Conservation (phyloP, 2,797 vertebrate species). For the Artibeus lituratus region DNA sequence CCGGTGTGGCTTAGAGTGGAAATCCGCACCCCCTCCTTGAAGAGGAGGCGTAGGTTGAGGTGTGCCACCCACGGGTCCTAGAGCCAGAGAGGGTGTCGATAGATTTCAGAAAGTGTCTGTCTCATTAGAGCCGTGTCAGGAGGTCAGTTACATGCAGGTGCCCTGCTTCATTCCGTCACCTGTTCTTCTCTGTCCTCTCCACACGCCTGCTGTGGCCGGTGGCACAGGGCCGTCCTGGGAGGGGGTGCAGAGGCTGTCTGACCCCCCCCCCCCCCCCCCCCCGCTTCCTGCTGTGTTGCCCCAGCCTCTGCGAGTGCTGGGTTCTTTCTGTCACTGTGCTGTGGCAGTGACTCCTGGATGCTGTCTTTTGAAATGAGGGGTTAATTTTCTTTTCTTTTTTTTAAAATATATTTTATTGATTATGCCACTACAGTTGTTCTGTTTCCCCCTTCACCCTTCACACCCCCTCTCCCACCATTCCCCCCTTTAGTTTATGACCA, state of each 20-base stretch:
- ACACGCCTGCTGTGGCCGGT: not conserved
- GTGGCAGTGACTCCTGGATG: not conserved
- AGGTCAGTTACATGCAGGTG: no score
- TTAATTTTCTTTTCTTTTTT: not conserved
- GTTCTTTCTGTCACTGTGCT: no score
- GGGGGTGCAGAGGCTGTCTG: not conserved
- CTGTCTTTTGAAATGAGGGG: not conserved
- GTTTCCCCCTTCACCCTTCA: no score
- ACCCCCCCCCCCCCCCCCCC: not conserved
- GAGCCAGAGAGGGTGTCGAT: no score
- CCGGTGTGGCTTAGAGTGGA: not conserved
- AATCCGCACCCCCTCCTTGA: no score
- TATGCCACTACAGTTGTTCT: no score
- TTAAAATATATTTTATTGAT: no score
- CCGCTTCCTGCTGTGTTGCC: not conserved
- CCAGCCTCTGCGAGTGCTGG: not conserved
- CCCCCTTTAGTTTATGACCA: no score
- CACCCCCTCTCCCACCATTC: no score
- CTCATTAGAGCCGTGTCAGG: not conserved
- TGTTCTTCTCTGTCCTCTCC: not conserved
- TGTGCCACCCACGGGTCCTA: no score
- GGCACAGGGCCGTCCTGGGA: not conserved
- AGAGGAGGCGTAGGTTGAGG: not conserved
- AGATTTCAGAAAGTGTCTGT: not conserved
- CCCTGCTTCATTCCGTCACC: not conserved